Evolutionary conservation across 2,888 invertebrate species (phyloP), one percentile per base, ranked within the genome.

Genomic region (Smittia aterrima): DNA sequence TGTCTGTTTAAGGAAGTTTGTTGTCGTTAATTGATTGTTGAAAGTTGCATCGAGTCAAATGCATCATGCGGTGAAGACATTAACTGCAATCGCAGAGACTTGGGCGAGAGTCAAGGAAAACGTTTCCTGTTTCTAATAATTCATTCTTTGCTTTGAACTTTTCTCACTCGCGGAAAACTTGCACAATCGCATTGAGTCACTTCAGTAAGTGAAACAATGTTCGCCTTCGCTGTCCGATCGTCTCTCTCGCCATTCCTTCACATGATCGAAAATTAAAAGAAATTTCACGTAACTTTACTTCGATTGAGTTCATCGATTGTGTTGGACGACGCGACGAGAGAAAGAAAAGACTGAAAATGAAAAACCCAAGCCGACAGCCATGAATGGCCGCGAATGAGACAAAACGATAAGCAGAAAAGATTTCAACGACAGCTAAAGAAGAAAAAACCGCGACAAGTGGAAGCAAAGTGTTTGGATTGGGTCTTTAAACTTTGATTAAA

Each of bases 211-310:
- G 47, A n/a, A 11, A n/a, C 47, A 47, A 6, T 47, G n/a, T 2
- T 16, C 16, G 11, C 47, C n/a, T 38, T 47, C 47, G 47, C 16
- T 47, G 47, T 47, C 47, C 47, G 11, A 6, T 47, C 16, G 47
- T 16, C 47, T 32, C 11, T 47, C 16, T 16, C 16, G 47, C 47
- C 47, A n/a, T 47, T 47, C 16, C 47, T n/a, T 47, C 47, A 47
- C 47, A 47, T 47, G 47, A 13, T 47, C 16, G 47, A 47, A 47
- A 47, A 47, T 47, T 47, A 47, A 47, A 38, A 47, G 47, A 47
- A 47, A 47, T 47, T 47, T 47, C 47, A 47, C 47, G 47, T 47
- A 47, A 47, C 47, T 47, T 16, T 47, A 2, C n/a, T 47, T n/a
- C 4, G 16, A 47, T 47, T 47, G 47, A 47, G 47, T 47, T 47